These are phyloP conservation scores for Galemys pyrenaicus DNA, from an alignment of 2,113 vertebrate species.

Conservation along the genomic window DNA sequence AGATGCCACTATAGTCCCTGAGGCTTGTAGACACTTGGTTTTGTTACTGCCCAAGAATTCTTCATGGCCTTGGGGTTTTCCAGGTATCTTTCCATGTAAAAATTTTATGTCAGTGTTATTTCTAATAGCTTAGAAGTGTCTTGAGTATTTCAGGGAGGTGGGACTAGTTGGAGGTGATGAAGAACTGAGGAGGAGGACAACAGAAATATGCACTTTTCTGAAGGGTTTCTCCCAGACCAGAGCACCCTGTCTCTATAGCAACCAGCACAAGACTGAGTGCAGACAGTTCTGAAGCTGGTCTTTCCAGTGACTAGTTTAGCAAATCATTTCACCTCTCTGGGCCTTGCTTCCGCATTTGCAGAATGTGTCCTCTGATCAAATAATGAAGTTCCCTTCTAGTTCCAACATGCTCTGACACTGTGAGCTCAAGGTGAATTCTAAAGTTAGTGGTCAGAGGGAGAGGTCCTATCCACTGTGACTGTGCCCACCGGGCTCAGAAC, in stretches of 20 bases:
- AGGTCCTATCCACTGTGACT: accelerated
- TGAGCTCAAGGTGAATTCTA: not conserved
- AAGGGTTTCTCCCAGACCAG: not conserved
- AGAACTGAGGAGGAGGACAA: not conserved
- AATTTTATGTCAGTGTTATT: not conserved
- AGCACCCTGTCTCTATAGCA: not conserved
- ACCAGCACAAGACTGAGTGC: not conserved
- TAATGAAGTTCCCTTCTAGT: not conserved
- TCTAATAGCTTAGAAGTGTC: not conserved
- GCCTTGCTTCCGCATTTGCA: not conserved
- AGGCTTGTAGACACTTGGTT: not conserved
- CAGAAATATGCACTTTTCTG: not conserved
- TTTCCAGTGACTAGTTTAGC: not conserved
- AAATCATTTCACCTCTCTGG: not conserved
- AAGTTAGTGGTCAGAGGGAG: not conserved
- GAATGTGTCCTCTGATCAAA: not conserved
- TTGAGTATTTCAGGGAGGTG: not conserved
- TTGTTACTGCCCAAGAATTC: not conserved
- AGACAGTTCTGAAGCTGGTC: not conserved
- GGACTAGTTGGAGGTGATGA: not conserved
- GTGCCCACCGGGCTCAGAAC: not conserved
- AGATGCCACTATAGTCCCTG: not conserved
- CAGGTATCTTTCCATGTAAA: not conserved
- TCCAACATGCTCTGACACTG: not conserved
- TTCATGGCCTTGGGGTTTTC: not conserved